Percentiles rank a stretch among this genome's conserved stretches.
Evolutionary conservation across 2,888 invertebrate genomes (phyloP).

Genomic region (Leucania comma): DNA sequence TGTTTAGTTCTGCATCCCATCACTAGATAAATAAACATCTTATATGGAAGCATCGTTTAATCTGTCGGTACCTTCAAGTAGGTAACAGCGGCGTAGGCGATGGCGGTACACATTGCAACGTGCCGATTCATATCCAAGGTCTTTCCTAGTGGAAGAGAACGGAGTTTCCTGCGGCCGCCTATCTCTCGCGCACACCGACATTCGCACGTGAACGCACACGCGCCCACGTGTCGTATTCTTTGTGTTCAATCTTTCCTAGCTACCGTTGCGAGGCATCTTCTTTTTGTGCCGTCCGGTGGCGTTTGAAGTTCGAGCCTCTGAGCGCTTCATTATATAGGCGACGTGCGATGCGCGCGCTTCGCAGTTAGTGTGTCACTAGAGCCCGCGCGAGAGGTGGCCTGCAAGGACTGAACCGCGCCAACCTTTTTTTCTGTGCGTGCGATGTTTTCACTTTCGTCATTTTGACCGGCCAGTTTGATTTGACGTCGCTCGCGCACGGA

Average conservation of each 20-base stretch:
- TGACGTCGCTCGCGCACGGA: conserved; percentile 90
- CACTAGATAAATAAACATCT: conserved; percentile 57
- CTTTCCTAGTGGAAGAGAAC: conserved; percentile 91
- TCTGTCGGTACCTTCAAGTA: conserved; percentile 83
- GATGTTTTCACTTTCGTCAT: conserved; percentile 91
- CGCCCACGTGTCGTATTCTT: conserved; percentile 88
- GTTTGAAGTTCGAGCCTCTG: conserved; percentile 86
- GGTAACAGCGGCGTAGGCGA: conserved; percentile 89
- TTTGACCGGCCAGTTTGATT: conserved; percentile 90
- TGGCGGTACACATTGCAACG: conserved; percentile 90
- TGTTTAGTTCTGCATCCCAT: conserved; percentile 60
- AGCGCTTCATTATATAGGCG: conserved; percentile 89
- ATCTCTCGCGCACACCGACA: conserved; percentile 88
- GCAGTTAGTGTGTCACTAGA: conserved; percentile 90
- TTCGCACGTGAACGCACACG: conserved; percentile 87
- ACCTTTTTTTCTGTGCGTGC: conserved; percentile 90
- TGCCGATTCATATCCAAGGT: conserved; percentile 90
- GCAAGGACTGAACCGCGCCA: conserved; percentile 89
- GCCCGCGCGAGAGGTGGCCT: conserved; percentile 89
- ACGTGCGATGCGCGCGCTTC: conserved; percentile 87
- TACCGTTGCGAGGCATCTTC: conserved; percentile 89
- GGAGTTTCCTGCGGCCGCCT: conserved; percentile 91
- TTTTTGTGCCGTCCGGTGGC: conserved; percentile 87
- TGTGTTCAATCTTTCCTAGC: conserved; percentile 89
- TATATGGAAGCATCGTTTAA: conserved; percentile 81